phyloP scores from a whole-genome alignment of 2,888 invertebrate species.

The Pecten maximus region DNA sequence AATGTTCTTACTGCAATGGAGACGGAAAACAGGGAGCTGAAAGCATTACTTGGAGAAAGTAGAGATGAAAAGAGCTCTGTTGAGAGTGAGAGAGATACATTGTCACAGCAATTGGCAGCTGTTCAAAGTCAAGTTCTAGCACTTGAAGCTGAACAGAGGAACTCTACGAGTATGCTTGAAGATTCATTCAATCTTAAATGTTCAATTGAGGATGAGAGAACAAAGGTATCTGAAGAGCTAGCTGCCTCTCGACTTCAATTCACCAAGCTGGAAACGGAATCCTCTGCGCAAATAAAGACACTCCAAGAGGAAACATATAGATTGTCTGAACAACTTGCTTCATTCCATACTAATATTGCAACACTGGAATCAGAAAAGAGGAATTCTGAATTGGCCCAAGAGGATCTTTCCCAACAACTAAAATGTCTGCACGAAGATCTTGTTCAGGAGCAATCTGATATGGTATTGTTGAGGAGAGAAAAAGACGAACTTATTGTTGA shows the following conservation, averaged over 20 bases:
- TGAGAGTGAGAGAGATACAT: neutral
- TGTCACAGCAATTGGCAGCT: neutral
- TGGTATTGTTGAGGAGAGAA: neutral
- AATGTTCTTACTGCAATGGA: neutral
- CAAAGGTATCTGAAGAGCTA: neutral
- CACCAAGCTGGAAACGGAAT: neutral
- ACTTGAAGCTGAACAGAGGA: neutral
- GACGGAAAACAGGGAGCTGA: neutral
- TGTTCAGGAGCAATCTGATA: neutral
- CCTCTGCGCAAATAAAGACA: neutral
- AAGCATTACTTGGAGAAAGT: neutral
- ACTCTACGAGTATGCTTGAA: neutral
- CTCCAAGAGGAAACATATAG: neutral
- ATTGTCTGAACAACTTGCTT: neutral
- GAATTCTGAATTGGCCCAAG: neutral
- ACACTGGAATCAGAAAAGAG: neutral
- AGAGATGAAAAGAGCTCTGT: neutral
- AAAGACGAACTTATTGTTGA: neutral
- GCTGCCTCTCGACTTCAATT: neutral
- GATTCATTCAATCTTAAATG: neutral
- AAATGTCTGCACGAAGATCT: neutral
- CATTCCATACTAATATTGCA: neutral
- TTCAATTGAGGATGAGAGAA: slow-evolving; percentile 1
- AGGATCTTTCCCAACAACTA: neutral
- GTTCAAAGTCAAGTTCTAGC: neutral